These are phyloP conservation scores for Drosophila borborema DNA, from an alignment of 2,888 invertebrate genomes.

Conservation along the genomic window DNA sequence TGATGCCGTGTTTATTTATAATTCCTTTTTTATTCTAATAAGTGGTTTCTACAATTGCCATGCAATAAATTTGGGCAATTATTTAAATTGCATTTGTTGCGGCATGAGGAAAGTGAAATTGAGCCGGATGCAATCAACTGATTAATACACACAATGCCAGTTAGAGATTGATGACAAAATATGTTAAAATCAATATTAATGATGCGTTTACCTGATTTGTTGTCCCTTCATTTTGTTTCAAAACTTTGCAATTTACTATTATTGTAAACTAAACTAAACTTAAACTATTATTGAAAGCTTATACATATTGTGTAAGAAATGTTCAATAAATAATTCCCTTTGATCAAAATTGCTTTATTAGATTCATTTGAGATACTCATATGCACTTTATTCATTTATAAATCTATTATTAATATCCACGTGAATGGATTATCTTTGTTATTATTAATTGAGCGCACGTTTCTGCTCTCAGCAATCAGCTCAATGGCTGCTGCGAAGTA, in stretches of 20 bases:
- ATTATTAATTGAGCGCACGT: slow-evolving; percentile 32
- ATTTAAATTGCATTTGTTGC: neutral
- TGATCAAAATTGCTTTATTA: neutral
- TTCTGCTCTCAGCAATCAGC: slow-evolving; percentile 36
- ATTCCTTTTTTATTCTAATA: neutral
- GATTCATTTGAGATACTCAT: neutral
- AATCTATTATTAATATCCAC: neutral
- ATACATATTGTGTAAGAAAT: neutral
- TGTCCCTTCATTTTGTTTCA: too few species aligned
- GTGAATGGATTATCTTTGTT: slow-evolving; percentile 1
- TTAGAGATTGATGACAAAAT: neutral
- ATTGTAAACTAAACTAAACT: too few species aligned
- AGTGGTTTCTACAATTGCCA: neutral
- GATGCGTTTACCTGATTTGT: neutral
- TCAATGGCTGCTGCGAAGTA: slow-evolving; percentile 37
- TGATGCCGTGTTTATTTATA: neutral
- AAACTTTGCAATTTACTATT: too few species aligned
- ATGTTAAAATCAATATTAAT: accelerated
- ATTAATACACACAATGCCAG: neutral
- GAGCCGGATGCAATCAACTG: neutral
- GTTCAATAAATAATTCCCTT: neutral
- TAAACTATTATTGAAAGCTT: too few species aligned
- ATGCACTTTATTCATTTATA: neutral
- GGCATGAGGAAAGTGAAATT: neutral
- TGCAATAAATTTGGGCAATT: neutral